Base-by-base conservation (phyloP, 2,797 vertebrate species). In the Artibeus lituratus region DNA sequence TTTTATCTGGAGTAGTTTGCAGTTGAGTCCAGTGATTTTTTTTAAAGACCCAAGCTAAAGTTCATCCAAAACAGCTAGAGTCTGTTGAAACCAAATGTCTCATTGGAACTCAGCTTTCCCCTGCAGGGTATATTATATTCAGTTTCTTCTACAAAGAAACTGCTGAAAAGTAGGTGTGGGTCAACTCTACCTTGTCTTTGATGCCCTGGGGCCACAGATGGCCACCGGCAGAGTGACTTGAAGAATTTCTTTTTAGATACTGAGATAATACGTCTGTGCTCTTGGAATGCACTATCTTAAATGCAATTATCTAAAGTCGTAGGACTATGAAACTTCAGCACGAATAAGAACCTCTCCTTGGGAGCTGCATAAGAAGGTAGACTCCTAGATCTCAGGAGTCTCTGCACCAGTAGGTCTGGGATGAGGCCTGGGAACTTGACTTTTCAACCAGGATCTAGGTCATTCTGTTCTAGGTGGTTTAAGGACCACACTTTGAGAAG, bases 301-400 rank as follows among this genome's bases (percentile, higher is more conserved):
- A 47, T 16, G 10, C 77, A 65, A 3, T 10, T 2, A 32, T 7
- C 0, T n/a, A 65, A 78, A 78, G 5, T 19, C 5, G 21, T 44
- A 15, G 44, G 62, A 59, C n/a, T 16, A 16, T 16, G 26, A 74
- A 76, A 84, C 19, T 49, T 81, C 0, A 26, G 55, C 26, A 14
- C 47, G 62, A 69, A 26, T 67, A 49, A 86, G 96, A 88, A 39
- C 21, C 21, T 73, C 12, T 90, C 47, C 44, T 32, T n/a, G 21
- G 37, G 18, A 7, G 16, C 21, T 51, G 65, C 59, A 42, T 35
- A 53, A 47, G 59, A 86, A 87, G 7, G 44, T 11, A 84, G 81
- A 35, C 11, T 21, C 22, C 18, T 15, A 11, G 42, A 32, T 37
- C 29, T 67, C 47, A 39, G 44, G 18, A 44, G 55, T 32, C 6